A percentile compares a stretch with the other conserved stretches of the same genome.
These are phyloP conservation scores for Pavo muticus DNA, from an alignment of 2,113 vertebrate species.

Conservation along the genomic window DNA sequence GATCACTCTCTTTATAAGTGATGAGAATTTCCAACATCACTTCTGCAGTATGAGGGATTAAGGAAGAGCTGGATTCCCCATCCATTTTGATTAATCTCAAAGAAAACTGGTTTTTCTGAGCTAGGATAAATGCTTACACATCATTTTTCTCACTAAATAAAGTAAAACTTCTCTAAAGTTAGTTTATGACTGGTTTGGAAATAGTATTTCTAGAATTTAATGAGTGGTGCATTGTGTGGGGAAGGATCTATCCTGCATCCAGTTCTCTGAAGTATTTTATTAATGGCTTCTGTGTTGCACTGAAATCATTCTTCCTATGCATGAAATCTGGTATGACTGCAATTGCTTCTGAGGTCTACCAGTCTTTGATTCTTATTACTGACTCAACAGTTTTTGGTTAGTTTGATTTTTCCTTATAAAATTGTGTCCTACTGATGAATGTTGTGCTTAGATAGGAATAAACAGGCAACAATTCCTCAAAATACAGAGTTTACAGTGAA, in stretches of 20 bases:
- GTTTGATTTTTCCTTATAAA: background rate
- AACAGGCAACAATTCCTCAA: background rate
- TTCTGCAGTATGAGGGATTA: background rate
- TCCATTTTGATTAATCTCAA: background rate
- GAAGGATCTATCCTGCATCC: background rate
- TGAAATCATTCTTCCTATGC: background rate
- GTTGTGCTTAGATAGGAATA: background rate
- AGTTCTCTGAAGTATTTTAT: background rate
- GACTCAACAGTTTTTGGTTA: background rate
- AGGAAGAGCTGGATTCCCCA: background rate
- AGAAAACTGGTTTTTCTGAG: background rate
- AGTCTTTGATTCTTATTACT: background rate
- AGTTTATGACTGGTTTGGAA: background rate
- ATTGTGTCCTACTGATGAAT: background rate
- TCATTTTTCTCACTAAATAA: background rate
- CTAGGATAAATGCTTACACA: background rate
- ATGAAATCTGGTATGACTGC: rapidly evolving
- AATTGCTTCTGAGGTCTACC: background rate
- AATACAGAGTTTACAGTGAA: background rate
- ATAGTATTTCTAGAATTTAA: background rate
- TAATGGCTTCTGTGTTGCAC: background rate
- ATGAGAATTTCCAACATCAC: background rate
- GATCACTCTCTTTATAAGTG: background rate
- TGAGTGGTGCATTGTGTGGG: background rate
- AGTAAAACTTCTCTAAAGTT: background rate